These are phyloP conservation scores for Perodicticus potto DNA, from an alignment of 2,797 vertebrate species.

Conservation along the genomic window DNA sequence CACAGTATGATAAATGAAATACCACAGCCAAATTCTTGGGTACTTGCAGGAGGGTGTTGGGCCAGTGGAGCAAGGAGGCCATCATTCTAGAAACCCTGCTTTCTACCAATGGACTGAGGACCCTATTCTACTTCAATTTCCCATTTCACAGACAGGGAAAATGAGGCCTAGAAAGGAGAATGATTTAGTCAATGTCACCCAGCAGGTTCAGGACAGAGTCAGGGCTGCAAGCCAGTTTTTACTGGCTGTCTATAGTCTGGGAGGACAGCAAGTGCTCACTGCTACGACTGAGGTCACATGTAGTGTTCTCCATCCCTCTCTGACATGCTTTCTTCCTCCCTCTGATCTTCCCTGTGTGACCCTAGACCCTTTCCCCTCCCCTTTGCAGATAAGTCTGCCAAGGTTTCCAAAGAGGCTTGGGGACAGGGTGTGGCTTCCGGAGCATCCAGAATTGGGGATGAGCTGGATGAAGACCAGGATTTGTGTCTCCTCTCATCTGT, in stretches of 20 bases:
- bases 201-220: neutral
- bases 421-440: slow-evolving; percentile 75
- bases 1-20: slow-evolving; percentile 70
- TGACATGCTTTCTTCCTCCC: neutral
- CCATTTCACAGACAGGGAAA: slow-evolving; percentile 40
- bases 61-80: neutral
- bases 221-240: neutral
- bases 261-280: slow-evolving; percentile 23
- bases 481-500: slow-evolving; percentile 33
- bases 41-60: neutral
- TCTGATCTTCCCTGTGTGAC: slow-evolving; percentile 6
- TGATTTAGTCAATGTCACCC: neutral
- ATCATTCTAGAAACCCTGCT: slow-evolving; percentile 23
- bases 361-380: neutral
- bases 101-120: neutral
- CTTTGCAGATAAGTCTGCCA: slow-evolving; percentile 68
- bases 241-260: neutral
- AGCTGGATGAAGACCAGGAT: slow-evolving; percentile 42
- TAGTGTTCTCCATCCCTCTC: neutral
- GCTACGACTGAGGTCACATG: neutral
- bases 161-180: slow-evolving; percentile 31
- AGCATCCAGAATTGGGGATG: slow-evolving; percentile 71
- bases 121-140: neutral
- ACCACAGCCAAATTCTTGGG: slow-evolving; percentile 40
- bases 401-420: slow-evolving; percentile 63